Evolutionary conservation across 2,113 vertebrate genomes (phyloP).

Genomic region (Elephas maximus): DNA sequence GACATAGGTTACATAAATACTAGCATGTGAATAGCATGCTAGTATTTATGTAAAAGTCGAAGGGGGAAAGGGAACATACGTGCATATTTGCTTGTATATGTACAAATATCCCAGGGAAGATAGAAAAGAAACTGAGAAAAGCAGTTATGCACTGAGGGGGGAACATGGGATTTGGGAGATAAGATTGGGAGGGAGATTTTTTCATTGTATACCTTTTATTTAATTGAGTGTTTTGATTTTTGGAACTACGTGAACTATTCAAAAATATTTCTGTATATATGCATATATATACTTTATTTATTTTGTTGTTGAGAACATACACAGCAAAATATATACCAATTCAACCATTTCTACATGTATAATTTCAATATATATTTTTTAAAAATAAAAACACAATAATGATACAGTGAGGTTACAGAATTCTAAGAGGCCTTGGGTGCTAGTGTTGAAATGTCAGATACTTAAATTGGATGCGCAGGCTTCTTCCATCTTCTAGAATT

Average conservation of each 20-base stretch:
- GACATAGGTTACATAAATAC: too few species aligned
- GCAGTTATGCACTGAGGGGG: fast-evolving
- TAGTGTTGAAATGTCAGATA: neutral
- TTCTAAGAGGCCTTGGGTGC: neutral
- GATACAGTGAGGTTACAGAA: neutral
- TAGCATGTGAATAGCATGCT: neutral
- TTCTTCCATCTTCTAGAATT: slow-evolving; percentile 55
- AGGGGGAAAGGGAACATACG: neutral
- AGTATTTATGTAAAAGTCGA: neutral
- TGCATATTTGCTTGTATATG: neutral
- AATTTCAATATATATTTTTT: neutral
- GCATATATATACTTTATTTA: neutral
- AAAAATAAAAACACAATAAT: neutral
- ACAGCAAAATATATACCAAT: neutral
- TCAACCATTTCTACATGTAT: too few species aligned
- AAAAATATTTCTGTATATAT: neutral
- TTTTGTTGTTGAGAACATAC: neutral
- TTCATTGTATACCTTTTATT: neutral
- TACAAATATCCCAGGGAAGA: neutral
- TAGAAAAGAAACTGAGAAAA: neutral
- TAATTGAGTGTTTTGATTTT: neutral
- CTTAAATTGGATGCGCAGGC: neutral
- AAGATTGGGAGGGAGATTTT: neutral
- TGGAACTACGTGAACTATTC: neutral
- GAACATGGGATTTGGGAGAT: neutral